Evolutionary conservation across 2,888 invertebrate genomes (phyloP).

Genomic region (Spodoptera picta): DNA sequence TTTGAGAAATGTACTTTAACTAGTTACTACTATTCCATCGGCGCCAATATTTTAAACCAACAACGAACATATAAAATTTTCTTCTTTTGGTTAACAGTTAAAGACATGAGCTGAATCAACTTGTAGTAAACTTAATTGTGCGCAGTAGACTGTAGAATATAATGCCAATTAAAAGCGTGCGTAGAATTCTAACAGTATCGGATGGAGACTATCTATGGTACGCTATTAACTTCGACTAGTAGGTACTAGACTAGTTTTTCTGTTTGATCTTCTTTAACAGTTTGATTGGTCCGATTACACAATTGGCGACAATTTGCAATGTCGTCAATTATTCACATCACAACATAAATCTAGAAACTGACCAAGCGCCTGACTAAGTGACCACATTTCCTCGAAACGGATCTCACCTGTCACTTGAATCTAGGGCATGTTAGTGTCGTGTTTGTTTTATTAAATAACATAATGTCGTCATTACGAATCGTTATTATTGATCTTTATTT

Average conservation of each 20-base stretch:
- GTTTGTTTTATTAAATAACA: slow-evolving; percentile 3
- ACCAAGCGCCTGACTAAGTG: slow-evolving; percentile 24
- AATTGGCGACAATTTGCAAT: slow-evolving; percentile 51
- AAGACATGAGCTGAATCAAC: too few relatives aligned
- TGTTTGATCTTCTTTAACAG: slow-evolving; percentile 55
- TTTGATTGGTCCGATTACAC: slow-evolving; percentile 51
- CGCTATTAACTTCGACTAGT: slow-evolving; percentile 8
- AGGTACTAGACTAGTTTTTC: slow-evolving; percentile 31
- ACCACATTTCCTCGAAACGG: slow-evolving; percentile 48
- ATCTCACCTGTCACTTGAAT: slow-evolving; percentile 28
- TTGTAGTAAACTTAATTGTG: too few relatives aligned
- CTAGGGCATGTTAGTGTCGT: slow-evolving; percentile 17
- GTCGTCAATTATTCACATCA: slow-evolving; percentile 51
- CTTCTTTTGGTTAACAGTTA: too few relatives aligned
- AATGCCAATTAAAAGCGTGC: too few relatives aligned
- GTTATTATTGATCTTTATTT: background rate
- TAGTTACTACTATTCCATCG: too few relatives aligned
- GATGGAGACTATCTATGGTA: background rate
- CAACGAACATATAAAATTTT: too few relatives aligned
- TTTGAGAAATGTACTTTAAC: too few relatives aligned
- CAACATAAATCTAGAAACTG: slow-evolving; percentile 46
- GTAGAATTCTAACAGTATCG: too few relatives aligned
- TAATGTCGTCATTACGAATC: slow-evolving; percentile 2
- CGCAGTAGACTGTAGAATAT: too few relatives aligned
- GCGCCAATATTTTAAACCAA: too few relatives aligned